Percentiles rank a stretch among this genome's conserved stretches.
Evolutionary conservation across 2,888 invertebrate species (phyloP).

Genomic region (Ephialtes manifestator): DNA sequence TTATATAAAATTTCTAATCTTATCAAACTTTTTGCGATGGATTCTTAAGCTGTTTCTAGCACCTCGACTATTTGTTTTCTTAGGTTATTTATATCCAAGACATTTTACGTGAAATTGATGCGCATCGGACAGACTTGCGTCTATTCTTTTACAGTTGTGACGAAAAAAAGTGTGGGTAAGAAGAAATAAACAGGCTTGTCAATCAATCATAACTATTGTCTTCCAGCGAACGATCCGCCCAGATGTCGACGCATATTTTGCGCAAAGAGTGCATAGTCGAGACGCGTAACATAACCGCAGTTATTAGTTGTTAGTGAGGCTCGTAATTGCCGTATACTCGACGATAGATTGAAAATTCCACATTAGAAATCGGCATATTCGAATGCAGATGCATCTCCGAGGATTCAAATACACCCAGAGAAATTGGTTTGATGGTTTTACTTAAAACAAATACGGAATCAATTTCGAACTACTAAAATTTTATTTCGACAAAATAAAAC

Average conservation of each 20-base stretch:
- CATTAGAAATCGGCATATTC: slow-evolving; percentile 34
- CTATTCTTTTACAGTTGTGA: not conserved
- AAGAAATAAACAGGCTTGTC: slow-evolving; percentile 50
- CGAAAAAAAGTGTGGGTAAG: not conserved
- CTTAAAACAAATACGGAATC: not conserved
- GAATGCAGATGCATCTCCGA: not conserved
- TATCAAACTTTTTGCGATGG: too few relatives aligned
- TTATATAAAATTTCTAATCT: too few relatives aligned
- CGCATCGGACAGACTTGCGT: slow-evolving; percentile 8
- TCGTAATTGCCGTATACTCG: slow-evolving; percentile 34
- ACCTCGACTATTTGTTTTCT: slow-evolving; percentile 2
- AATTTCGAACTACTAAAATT: too few relatives aligned
- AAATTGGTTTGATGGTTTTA: too few relatives aligned
- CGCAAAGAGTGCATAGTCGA: not conserved
- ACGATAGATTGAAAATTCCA: slow-evolving; percentile 40
- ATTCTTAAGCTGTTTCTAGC: not conserved
- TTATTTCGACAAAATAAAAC: too few relatives aligned
- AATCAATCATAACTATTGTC: slow-evolving; percentile 57
- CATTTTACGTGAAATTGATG: slow-evolving; percentile 22
- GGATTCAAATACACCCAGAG: not conserved
- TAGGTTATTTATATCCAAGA: slow-evolving; percentile 16
- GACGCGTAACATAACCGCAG: slow-evolving; percentile 44
- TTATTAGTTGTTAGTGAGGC: slow-evolving; percentile 36
- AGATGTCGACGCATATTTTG: slow-evolving; percentile 49
- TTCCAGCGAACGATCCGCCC: not conserved